Evolutionary conservation across 1,140 invertebrate species (phyloP).

Genomic region (Ruditapes philippinarum): DNA sequence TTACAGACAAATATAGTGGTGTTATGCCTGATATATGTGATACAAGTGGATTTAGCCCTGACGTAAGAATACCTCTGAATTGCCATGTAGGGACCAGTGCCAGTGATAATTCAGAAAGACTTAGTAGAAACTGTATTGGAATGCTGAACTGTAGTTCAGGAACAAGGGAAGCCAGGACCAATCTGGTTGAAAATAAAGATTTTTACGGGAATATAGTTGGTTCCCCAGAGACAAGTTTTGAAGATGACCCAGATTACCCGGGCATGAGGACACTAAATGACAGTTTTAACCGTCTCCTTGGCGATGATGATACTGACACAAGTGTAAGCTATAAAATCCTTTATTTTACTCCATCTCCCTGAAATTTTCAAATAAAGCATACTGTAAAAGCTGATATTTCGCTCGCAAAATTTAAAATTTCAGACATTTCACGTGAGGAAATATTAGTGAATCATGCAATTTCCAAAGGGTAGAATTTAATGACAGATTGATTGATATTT

Average conservation of each 20-base stretch:
- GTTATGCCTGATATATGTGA: no score
- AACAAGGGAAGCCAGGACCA: background rate
- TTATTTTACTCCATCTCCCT: no score
- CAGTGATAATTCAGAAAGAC: background rate
- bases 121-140: background rate
- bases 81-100: background rate
- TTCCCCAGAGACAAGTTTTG: background rate
- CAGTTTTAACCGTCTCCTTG: background rate
- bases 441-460: no score
- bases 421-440: no score
- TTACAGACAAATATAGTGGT: no score
- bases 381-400: no score
- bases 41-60: no score
- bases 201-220: background rate
- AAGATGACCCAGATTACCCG: constrained; percentile 27
- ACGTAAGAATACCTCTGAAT: background rate
- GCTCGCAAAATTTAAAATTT: no score
- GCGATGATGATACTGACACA: constrained; percentile 3
- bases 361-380: no score
- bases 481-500: no score
- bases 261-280: background rate
- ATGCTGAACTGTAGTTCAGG: background rate
- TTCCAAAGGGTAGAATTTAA: no score
- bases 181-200: background rate
- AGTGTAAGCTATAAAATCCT: background rate